Conservation (phyloP, 2,888 invertebrate species). For the Empis stercorea region DNA sequence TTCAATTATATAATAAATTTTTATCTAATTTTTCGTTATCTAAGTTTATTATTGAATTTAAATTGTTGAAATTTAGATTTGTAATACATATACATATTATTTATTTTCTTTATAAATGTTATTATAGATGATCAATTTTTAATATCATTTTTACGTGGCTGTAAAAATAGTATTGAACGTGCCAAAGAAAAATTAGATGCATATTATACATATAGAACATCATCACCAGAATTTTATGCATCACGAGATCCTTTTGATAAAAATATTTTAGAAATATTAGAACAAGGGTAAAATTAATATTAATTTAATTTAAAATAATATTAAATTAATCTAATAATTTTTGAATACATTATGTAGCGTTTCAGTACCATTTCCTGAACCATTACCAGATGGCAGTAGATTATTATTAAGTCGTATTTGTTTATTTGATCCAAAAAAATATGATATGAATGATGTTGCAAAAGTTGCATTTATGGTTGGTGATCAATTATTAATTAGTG, state of each 20-base stretch:
- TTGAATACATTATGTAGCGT: not conserved
- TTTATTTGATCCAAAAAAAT: slow-evolving; percentile 1
- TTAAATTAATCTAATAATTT: not conserved
- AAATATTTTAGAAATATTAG: slow-evolving; percentile 17
- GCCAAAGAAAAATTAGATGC: slow-evolving; percentile 45
- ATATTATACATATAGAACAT: slow-evolving; percentile 39
- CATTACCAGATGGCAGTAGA: slow-evolving; percentile 24
- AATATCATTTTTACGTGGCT: slow-evolving; percentile 43
- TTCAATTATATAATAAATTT: too few relatives aligned
- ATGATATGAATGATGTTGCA: slow-evolving; percentile 1
- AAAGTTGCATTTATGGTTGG: slow-evolving; percentile 3
- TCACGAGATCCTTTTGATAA: slow-evolving; percentile 30
- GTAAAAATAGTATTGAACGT: slow-evolving; percentile 46
- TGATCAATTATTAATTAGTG: slow-evolving; percentile 24
- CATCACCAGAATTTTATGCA: slow-evolving; percentile 41
- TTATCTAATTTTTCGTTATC: too few relatives aligned
- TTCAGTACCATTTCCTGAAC: not conserved
- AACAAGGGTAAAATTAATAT: slow-evolving; percentile 26
- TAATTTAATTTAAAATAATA: not conserved
- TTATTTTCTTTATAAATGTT: too few relatives aligned
- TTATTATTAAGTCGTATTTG: slow-evolving; percentile 8
- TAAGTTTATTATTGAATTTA: too few relatives aligned
- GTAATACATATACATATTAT: too few relatives aligned
- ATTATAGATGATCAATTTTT: slow-evolving; percentile 43
- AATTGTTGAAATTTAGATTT: too few relatives aligned